Base-by-base conservation (phyloP, 2,797 vertebrate genomes). In the Pagetopsis macropterus region DNA sequence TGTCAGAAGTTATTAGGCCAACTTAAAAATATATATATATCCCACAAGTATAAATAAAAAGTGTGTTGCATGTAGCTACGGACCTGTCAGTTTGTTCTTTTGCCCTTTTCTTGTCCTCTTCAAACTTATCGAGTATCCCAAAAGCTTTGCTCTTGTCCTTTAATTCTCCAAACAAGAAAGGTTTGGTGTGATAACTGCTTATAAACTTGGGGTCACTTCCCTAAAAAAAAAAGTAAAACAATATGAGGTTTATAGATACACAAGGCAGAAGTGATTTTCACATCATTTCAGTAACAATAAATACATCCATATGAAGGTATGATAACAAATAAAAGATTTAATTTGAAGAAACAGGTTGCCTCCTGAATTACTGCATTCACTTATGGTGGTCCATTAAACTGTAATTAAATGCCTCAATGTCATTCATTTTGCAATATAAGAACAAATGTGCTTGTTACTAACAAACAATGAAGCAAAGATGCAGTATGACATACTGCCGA, bases 121-220 rank as follows among this genome's bases (percentile, higher is more conserved):
- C 96, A 94, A 97, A 99, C 81, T 89, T 94, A 67, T 97, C 96
- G 65, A 97, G 89, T 62, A 96, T 72, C 50, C 75, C 91, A 89
- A 91, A 93, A 43, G 62, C 55, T 91, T 94, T 89, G 72, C 70
- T 89, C 86, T 46, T 89, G 84, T 95, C 94, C 70, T 93, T 97
- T 33, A 81, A 49, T 52, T 97, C 95, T 83, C 93, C 94, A 90
- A 96, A 97, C 57, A 99, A 87, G 58, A 94, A 94, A 43, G 98
- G 96, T 84, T 98, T 99, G 66, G 93, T 88, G 71, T 95, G 95
- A 87, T 99, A 99, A 91, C 92, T 97, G 84, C 81, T 92, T 49
- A 91, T 93, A 91, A 96, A 84, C 79, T 91, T 96, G 81, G 93
- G 90, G 69, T 98, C 96, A 52, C 88, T 97, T 91, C 95, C 93